These are phyloP conservation scores for Thyatira batis DNA, from an alignment of 2,888 invertebrate genomes.

Conservation along the genomic window DNA sequence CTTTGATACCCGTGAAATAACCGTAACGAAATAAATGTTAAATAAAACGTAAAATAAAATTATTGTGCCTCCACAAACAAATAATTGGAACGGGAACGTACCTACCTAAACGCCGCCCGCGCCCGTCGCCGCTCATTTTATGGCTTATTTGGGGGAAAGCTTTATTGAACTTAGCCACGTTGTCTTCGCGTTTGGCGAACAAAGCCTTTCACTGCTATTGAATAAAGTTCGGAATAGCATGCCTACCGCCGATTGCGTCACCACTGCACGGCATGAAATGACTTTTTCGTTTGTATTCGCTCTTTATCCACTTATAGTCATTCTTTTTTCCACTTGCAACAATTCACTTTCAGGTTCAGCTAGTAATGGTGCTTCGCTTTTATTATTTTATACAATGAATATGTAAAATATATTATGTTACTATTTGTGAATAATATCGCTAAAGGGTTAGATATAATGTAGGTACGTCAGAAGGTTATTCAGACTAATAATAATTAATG, in stretches of 20 bases:
- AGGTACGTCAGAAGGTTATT: no score
- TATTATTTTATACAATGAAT: constrained; percentile 68
- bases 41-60: constrained; percentile 83
- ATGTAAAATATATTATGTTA: constrained; percentile 5
- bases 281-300: constrained; percentile 81
- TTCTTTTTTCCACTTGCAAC: constrained; percentile 80
- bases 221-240: constrained; percentile 48
- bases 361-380: constrained; percentile 56
- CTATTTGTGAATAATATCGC: no score
- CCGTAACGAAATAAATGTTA: constrained; percentile 83
- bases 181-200: constrained; percentile 54
- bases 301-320: constrained; percentile 81
- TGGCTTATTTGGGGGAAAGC: constrained; percentile 82
- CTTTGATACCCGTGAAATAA: constrained; percentile 82
- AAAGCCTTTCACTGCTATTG: constrained; percentile 47
- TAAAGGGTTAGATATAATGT: no score
- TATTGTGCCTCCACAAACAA: constrained; percentile 81
- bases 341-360: constrained; percentile 79
- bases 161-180: constrained; percentile 80
- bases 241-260: constrained; percentile 53
- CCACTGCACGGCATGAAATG: constrained; percentile 77
- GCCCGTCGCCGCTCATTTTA: constrained; percentile 79
- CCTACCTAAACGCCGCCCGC: constrained; percentile 64
- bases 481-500: no score
- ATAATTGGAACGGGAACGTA: constrained; percentile 78